These are phyloP conservation scores for Sphaerophoria taeniata DNA, from an alignment of 2,888 invertebrate species.

Conservation along the genomic window DNA sequence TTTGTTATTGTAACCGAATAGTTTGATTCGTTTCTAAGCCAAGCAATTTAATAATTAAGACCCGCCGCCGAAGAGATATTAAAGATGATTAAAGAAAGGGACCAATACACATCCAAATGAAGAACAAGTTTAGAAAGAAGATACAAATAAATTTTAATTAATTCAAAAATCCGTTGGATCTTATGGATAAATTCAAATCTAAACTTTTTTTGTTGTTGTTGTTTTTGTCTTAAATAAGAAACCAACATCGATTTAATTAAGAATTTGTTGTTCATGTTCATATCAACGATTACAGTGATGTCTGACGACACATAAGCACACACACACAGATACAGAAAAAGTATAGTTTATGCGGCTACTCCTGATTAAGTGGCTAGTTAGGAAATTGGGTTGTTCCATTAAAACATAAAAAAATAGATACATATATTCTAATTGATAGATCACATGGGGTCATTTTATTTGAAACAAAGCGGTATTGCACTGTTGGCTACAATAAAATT, in stretches of 20 bases:
- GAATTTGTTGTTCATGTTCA: constrained; percentile 71
- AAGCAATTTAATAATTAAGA: constrained; percentile 58
- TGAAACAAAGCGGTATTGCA: constrained; percentile 37
- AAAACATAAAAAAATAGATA: constrained; percentile 10
- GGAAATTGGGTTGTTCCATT: constrained; percentile 64
- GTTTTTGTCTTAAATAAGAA: constrained; percentile 51
- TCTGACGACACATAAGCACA: constrained; percentile 13
- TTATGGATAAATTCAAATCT: constrained; percentile 2
- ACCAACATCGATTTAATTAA: constrained; percentile 69
- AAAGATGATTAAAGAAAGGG: constrained; percentile 39
- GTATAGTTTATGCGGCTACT: constrained; percentile 27
- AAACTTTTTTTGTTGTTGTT: constrained; percentile 27
- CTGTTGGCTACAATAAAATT: constrained; percentile 38
- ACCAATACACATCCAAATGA: constrained; percentile 6
- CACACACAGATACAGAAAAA: background rate
- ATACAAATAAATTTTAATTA: constrained; percentile 70
- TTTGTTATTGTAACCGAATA: background rate
- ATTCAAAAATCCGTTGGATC: constrained; percentile 72
- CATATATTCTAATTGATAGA: constrained; percentile 72
- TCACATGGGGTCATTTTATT: constrained; percentile 66
- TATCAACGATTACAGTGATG: constrained; percentile 60
- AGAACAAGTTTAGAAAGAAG: constrained; percentile 45
- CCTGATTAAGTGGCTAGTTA: constrained; percentile 63
- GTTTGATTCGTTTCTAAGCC: constrained; percentile 53
- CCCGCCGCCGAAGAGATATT: constrained; percentile 35